Conservation (phyloP, 2,113 vertebrate species). For the Eulemur rufifrons region DNA sequence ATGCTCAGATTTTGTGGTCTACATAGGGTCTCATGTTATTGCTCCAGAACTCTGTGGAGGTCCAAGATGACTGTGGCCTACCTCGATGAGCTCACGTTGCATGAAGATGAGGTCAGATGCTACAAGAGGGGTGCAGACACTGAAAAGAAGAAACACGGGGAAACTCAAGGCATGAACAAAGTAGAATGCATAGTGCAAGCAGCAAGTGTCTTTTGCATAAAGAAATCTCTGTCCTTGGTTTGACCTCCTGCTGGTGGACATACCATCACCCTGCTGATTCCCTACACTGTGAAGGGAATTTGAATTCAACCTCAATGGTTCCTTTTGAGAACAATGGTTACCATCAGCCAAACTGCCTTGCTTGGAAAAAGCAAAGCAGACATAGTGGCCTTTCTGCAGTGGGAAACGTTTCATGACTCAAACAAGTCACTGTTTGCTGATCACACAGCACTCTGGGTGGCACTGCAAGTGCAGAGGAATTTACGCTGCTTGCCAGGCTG, state of each 20-base stretch:
- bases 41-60: neutral
- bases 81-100: neutral
- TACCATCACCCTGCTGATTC: neutral
- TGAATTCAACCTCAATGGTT: neutral
- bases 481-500: neutral
- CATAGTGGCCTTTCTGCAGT: neutral
- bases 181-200: no score
- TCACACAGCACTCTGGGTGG: neutral
- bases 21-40: neutral
- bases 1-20: neutral
- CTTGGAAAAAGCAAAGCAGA: neutral
- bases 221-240: neutral
- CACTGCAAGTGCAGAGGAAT: neutral
- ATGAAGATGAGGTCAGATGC: neutral
- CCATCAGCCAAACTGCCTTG: neutral
- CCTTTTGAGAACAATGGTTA: constrained; percentile 31
- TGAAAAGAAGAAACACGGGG: neutral
- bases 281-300: neutral
- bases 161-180: neutral
- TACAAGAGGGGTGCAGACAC: neutral
- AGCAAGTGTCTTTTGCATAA: neutral
- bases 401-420: neutral
- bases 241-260: neutral
- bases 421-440: neutral
- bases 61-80: neutral